Percentiles rank a stretch among this genome's conserved stretches.
Evolutionary conservation across 2,888 invertebrate genomes (phyloP).

Genomic region (Cerceris rybyensis): DNA sequence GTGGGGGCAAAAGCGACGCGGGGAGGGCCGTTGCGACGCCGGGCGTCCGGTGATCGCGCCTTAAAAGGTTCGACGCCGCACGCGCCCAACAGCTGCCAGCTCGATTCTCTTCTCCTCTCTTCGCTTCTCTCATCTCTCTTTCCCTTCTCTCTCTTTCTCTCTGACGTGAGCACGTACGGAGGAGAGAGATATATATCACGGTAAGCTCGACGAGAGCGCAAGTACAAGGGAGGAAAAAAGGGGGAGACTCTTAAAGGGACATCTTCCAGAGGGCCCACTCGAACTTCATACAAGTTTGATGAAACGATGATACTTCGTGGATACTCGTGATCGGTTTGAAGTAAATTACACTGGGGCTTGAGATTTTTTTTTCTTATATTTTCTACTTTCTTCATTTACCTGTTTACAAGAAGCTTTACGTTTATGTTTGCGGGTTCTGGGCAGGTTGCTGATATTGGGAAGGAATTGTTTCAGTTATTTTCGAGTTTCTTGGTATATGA

Average conservation of each 20-base stretch:
- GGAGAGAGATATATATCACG: background rate
- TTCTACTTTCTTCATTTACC: too few relatives aligned
- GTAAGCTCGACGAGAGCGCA: background rate
- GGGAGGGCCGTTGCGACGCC: constrained; percentile 79
- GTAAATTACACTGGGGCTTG: too few relatives aligned
- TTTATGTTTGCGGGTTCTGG: too few relatives aligned
- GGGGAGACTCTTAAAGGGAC: constrained; percentile 5
- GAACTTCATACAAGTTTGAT: background rate
- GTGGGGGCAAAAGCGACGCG: constrained; percentile 55
- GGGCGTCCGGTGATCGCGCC: constrained; percentile 81
- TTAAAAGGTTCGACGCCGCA: constrained; percentile 82
- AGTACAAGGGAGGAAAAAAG: background rate
- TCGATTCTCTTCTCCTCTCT: constrained; percentile 53
- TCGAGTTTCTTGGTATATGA: too few relatives aligned
- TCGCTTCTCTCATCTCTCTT: constrained; percentile 9
- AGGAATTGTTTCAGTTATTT: too few relatives aligned
- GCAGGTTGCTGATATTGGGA: too few relatives aligned
- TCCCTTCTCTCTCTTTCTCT: constrained; percentile 6
- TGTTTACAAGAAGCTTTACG: too few relatives aligned
- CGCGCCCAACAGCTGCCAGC: constrained; percentile 81
- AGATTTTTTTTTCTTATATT: too few relatives aligned
- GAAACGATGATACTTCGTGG: background rate
- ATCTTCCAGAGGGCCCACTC: constrained; percentile 5
- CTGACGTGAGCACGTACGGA: constrained; percentile 14
- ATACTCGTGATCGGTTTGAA: background rate